Conservation (phyloP, 2,888 invertebrate species). For the Timema podura region DNA sequence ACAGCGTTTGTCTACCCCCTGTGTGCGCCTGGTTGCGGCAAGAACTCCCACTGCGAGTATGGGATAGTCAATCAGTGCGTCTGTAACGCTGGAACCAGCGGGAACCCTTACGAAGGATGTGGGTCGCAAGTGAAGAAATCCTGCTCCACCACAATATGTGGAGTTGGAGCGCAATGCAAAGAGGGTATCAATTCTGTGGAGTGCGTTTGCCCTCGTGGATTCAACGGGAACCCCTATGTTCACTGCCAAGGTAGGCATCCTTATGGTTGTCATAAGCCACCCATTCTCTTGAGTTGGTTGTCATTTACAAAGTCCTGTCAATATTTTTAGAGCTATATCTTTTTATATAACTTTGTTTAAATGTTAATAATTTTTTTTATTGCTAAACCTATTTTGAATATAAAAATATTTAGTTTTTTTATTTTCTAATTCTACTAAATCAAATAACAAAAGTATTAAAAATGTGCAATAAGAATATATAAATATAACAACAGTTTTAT, state of each 20-base stretch:
- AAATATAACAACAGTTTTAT: too few relatives aligned
- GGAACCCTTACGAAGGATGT: conserved; percentile 85
- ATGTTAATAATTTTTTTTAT: too few relatives aligned
- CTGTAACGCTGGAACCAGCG: conserved; percentile 77
- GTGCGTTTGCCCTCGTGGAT: conserved; percentile 79
- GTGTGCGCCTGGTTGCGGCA: conserved; percentile 59
- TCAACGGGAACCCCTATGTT: conserved; percentile 81
- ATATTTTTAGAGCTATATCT: too few relatives aligned
- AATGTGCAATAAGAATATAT: too few relatives aligned
- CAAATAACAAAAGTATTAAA: too few relatives aligned
- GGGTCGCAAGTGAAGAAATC: conserved; percentile 57
- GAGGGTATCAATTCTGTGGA: conserved; percentile 69
- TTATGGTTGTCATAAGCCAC: background rate
- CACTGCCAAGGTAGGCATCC: conserved; percentile 60
- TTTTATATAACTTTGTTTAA: too few relatives aligned
- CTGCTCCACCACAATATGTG: conserved; percentile 70
- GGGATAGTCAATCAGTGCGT: conserved; percentile 69
- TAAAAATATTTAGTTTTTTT: too few relatives aligned
- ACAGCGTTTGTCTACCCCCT: conserved; percentile 24
- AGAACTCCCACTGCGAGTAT: conserved; percentile 85
- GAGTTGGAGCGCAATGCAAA: conserved; percentile 73
- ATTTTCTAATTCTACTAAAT: too few relatives aligned
- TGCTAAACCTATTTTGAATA: too few relatives aligned
- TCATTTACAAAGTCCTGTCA: too few relatives aligned
- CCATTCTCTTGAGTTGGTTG: too few relatives aligned